A percentile compares a stretch with the other conserved stretches of the same genome.
These are phyloP conservation scores for Catalaphyllia jardinei DNA, from an alignment of 64 coral and sea anemone genomes.

Conservation along the genomic window DNA sequence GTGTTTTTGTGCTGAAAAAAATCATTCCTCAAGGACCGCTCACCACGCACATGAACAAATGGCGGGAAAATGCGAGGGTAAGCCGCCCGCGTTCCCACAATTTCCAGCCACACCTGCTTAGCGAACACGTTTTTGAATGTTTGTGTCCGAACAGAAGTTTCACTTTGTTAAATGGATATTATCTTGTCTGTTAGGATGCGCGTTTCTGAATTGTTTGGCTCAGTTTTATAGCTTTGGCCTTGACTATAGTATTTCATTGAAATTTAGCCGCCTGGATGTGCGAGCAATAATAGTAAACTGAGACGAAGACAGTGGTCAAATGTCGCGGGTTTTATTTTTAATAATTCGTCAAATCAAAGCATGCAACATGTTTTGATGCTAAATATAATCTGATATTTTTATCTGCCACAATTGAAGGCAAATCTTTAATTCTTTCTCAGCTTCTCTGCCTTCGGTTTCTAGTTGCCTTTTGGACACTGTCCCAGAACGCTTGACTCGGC, in stretches of 20 bases:
- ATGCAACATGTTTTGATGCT: not conserved
- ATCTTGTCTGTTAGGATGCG: not conserved
- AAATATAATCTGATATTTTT: not conserved
- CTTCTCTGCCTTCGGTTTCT: too few species aligned
- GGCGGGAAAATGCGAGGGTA: conserved; percentile 2
- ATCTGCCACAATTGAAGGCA: not conserved
- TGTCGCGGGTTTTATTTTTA: not conserved
- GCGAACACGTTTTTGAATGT: not conserved
- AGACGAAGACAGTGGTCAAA: not conserved
- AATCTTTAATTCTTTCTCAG: not conserved
- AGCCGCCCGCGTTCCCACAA: not conserved
- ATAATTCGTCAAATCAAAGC: not conserved
- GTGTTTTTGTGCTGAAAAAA: not conserved
- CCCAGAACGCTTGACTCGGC: not conserved
- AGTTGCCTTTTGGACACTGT: not conserved
- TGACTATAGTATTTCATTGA: not conserved
- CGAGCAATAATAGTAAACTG: not conserved
- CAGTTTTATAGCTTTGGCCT: not conserved
- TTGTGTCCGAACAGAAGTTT: not conserved
- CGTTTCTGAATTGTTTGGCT: not conserved
- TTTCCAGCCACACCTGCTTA: conserved; percentile 10
- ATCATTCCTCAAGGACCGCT: not conserved
- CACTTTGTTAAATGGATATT: not conserved
- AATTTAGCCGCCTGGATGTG: not conserved
- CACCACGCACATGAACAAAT: not conserved